Base-by-base conservation (phyloP, 2,797 vertebrate species). In the Neomorphus geoffroyi region DNA sequence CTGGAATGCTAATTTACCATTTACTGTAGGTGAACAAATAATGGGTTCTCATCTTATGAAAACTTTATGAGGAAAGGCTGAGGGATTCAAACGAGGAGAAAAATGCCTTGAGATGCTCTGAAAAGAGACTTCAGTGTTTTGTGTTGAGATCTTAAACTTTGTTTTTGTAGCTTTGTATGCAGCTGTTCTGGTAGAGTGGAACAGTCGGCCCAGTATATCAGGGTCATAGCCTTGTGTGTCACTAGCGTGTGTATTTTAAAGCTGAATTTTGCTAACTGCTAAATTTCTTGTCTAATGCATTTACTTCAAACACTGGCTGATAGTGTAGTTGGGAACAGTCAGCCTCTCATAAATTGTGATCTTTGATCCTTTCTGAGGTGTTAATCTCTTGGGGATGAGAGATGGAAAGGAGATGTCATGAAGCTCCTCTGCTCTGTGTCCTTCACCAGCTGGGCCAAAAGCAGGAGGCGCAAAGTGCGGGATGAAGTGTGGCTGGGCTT, bases 1-100 rank as follows among this genome's bases (percentile, higher is more conserved):
- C 32, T 80, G 48, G 53, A 86, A 90, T 88, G 54, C 14, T 96
- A 74, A 94, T 94, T 91, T 73, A 62, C 15, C 1, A 0, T 86
- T 86, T 90, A 71, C 35, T 39, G 11, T 46, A 21, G 58, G 39
- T 62, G 88, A 92, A 56, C 53, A 95, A 93, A 84, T 85, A 94
- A 72, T 35, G 2, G n/a, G 73, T 94, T 77, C 17, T 79, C 33
- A 33, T 77, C 67, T 87, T 61, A 45, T 19, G 48, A 91, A 86
- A 86, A 26, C 33, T 92, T 81, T 89, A 54, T 75, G 45, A 85
- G 77, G 37, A 84, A 78, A 69, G 60, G 45, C 21, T 14, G 58
- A 35, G 35, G 22, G n/a, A 39, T 77, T 84, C 26, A 70, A 82
- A 24, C 1, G 18, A 85, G 32, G 19, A 43, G 35, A 51, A 74